Percentiles rank a stretch among this genome's conserved stretches.
These are phyloP conservation scores for Stomorhina lunata DNA, from an alignment of 2,888 invertebrate species.

Conservation along the genomic window DNA sequence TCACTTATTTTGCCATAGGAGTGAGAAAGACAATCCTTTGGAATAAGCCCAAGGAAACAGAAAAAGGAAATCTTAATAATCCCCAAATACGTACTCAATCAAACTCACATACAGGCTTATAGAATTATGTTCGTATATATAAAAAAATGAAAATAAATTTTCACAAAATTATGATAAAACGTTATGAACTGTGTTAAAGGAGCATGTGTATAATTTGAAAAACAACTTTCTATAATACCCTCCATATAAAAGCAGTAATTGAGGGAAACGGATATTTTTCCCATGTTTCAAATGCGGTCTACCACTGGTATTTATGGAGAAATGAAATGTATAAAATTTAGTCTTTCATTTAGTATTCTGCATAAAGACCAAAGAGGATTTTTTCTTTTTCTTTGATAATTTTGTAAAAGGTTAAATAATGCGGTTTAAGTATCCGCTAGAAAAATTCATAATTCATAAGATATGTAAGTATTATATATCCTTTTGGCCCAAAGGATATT, in stretches of 20 bases:
- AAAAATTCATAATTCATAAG: conserved; percentile 61
- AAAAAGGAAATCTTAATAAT: conserved; percentile 2
- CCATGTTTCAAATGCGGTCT: not conserved
- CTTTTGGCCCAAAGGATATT: conserved; percentile 1
- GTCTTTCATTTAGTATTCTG: conserved; percentile 31
- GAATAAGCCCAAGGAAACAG: not conserved
- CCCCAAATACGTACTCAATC: not conserved
- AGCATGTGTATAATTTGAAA: conserved; percentile 17
- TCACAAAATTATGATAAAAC: conserved; percentile 20
- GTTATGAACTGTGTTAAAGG: not conserved
- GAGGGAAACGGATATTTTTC: not conserved
- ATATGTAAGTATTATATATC: not conserved
- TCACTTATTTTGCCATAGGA: not conserved
- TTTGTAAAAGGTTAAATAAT: conserved; percentile 49
- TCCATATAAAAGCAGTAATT: not conserved
- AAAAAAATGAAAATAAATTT: conserved; percentile 16
- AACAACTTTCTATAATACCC: not conserved
- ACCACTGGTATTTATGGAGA: not conserved
- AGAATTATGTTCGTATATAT: not conserved
- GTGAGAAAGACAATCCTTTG: not conserved
- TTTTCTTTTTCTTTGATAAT: conserved; percentile 10
- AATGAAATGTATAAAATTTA: conserved; percentile 4
- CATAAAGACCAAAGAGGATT: conserved; percentile 20
- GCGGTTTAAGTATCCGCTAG: conserved; percentile 47
- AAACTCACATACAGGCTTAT: not conserved